Percentiles rank a stretch among this genome's conserved stretches.
These are phyloP conservation scores for Sebastes variabilis DNA, from an alignment of 2,797 vertebrate species.

Conservation along the genomic window DNA sequence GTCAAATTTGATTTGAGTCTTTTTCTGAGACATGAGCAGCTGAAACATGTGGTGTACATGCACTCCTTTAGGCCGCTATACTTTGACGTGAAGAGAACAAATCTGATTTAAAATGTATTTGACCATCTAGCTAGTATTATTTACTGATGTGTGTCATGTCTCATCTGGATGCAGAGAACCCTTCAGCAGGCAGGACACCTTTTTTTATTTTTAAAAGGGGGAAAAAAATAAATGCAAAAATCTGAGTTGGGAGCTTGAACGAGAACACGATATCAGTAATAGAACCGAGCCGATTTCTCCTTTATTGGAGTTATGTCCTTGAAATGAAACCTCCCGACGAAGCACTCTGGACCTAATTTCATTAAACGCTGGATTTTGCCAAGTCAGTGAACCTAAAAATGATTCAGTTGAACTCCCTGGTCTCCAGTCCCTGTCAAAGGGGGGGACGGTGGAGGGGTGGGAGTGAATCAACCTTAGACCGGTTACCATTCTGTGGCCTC, in stretches of 20 bases:
- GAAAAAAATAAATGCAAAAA: slow-evolving; percentile 5
- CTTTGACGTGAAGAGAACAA: not conserved
- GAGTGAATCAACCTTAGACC: slow-evolving; percentile 28
- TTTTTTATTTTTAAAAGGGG: slow-evolving; percentile 3
- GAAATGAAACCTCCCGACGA: slow-evolving; percentile 59
- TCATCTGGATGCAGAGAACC: not conserved
- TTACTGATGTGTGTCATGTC: not conserved
- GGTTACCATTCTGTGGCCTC: slow-evolving; percentile 32
- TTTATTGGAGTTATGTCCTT: slow-evolving; percentile 61
- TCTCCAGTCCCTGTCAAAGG: slow-evolving; percentile 45
- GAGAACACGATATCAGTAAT: slow-evolving; percentile 8
- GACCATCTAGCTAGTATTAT: not conserved
- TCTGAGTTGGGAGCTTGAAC: not conserved
- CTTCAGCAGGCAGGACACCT: not conserved
- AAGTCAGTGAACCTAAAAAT: slow-evolving; percentile 77
- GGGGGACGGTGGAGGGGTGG: not conserved
- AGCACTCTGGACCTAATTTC: slow-evolving; percentile 66
- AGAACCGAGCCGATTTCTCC: slow-evolving; percentile 22
- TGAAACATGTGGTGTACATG: not conserved
- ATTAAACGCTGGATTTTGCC: slow-evolving; percentile 76
- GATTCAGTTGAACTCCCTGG: slow-evolving; percentile 72
- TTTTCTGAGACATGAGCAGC: not conserved
- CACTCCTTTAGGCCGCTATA: not conserved
- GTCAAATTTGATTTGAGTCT: not conserved
- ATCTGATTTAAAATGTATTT: not conserved